Percentiles rank a stretch among this genome's conserved stretches.
Conservation (phyloP, 2,888 invertebrate species). For the Oligia strigilis region DNA sequence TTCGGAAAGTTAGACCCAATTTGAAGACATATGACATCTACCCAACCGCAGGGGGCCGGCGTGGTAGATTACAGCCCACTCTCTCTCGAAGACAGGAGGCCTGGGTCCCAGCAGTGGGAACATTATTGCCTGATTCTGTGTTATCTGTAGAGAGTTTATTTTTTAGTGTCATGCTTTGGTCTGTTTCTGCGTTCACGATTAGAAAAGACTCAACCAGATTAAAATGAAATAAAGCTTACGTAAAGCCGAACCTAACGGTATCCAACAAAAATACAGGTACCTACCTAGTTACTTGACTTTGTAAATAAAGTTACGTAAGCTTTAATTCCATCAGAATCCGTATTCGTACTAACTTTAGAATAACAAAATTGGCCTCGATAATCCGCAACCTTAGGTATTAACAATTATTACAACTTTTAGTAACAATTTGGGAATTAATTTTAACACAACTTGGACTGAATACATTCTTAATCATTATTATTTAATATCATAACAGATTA, state of each 20-base stretch:
- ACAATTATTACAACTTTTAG: neutral
- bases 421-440: constrained; percentile 15
- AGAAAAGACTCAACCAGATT: neutral
- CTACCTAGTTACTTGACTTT: neutral
- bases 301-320: constrained; percentile 2
- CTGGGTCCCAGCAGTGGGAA: neutral
- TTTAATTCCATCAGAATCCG: constrained; percentile 2
- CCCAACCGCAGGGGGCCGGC: no score
- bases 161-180: neutral
- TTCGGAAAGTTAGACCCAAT: no score
- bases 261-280: neutral
- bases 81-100: neutral
- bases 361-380: constrained; percentile 18
- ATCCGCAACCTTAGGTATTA: neutral
- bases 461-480: neutral
- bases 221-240: neutral
- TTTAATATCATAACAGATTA: neutral
- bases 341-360: neutral
- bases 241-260: neutral
- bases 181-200: neutral
- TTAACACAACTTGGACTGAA: neutral
- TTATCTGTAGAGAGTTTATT: neutral
- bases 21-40: no score
- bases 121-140: neutral
- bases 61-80: neutral